phyloP scores from a whole-genome alignment of 2,888 invertebrate genomes.

The Limnephilus auricula region DNA sequence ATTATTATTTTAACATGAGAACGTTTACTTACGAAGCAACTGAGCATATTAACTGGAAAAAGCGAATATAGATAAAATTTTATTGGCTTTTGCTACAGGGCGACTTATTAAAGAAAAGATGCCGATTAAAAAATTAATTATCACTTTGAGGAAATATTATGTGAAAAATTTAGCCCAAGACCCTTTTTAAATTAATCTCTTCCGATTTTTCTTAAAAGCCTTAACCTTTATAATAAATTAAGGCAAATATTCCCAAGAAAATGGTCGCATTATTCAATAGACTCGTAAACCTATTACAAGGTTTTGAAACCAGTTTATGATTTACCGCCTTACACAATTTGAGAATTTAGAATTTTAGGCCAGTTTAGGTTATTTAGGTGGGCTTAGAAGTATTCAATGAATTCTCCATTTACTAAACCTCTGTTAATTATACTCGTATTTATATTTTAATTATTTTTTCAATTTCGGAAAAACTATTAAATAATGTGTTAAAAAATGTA shows the following conservation, averaged over 20 bases:
- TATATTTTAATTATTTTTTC: too few relatives aligned
- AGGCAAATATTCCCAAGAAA: not conserved
- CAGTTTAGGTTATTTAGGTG: not conserved
- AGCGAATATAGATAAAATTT: not conserved
- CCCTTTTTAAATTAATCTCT: not conserved
- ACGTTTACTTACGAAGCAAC: too few relatives aligned
- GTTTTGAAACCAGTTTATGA: not conserved
- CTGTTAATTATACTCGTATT: not conserved
- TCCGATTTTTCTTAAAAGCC: not conserved
- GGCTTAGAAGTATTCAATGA: not conserved
- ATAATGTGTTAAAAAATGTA: too few relatives aligned
- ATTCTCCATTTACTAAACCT: not conserved
- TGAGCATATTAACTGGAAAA: too few relatives aligned
- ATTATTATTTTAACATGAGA: too few relatives aligned
- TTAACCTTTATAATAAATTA: not conserved
- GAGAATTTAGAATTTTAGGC: not conserved
- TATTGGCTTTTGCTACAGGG: not conserved
- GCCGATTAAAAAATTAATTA: not conserved
- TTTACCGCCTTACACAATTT: not conserved
- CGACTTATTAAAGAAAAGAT: not conserved
- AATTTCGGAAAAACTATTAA: too few relatives aligned
- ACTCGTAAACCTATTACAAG: not conserved
- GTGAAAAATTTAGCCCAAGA: not conserved
- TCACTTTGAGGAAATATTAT: not conserved
- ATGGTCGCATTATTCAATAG: not conserved